Evolutionary conservation across 2,888 invertebrate genomes (phyloP), one percentile per base, ranked within the genome.

Genomic region (Chromoteleia sp.): DNA sequence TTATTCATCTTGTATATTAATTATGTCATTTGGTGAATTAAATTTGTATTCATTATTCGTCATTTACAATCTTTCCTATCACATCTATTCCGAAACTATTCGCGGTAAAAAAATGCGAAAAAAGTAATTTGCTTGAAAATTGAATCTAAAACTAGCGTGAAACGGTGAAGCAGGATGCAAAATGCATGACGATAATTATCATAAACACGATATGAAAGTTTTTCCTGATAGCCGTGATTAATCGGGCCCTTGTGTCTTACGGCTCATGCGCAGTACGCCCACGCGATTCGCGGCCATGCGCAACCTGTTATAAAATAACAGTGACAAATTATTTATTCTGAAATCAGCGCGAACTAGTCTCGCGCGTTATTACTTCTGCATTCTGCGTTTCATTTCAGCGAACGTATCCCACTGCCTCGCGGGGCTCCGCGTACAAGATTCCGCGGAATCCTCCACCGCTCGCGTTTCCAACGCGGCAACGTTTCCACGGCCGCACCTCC

Each of bases 261-360:
- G 36, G 61, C 79, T 52, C 67, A 74, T 78, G 65, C 71, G 79
- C 79, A 48, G 52, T 41, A 30, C 73, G 61, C 79, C 73, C 68
- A 73, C 79, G 61, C 73, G 63, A 56, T 8, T 7, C 68, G 25
- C 33, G 48, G 54, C 21, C 39, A 43, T 36, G 25, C 36, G 63
- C 75, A 45, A 63, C 61, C 70, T 67, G 68, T 74, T 80, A 68
- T 74, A 61, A 74, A 74, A 67, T 63, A 68, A 74, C 61, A 63
- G 52, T 74, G 68, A 80, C 79, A 80, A 80, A 74, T 80, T 74
- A 80, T 80, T 80, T 80, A 74, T 80, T 74, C 73, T 52, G 43
- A 50, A 70, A 77, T 50, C 21, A 77, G 39, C 76, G 43, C 56
- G 25, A 52, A 61, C 61, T 70, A 68, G 56, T 77, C 52, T 52